These are phyloP conservation scores for Deilephila elpenor DNA, from an alignment of 2,888 invertebrate genomes.

Conservation along the genomic window DNA sequence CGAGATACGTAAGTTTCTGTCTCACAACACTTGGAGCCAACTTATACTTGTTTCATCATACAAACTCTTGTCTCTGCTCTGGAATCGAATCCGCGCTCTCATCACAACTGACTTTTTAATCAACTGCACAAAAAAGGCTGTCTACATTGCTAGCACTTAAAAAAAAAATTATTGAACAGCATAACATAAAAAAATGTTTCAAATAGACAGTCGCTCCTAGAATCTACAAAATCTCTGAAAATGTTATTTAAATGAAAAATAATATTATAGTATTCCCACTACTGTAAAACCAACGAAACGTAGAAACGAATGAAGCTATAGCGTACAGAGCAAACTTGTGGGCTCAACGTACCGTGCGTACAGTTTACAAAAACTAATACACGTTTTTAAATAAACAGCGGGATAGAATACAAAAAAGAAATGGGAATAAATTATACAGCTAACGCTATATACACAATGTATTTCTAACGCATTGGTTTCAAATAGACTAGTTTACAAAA, in stretches of 20 bases:
- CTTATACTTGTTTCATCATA: too few species aligned
- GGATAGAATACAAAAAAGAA: not conserved
- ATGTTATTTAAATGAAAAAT: not conserved
- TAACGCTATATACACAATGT: not conserved
- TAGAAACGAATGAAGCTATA: slow-evolving; percentile 2
- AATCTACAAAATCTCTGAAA: not conserved
- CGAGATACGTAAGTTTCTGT: too few species aligned
- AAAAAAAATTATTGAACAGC: too few species aligned
- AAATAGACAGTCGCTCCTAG: not conserved
- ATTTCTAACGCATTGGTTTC: too few species aligned
- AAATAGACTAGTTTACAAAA: too few species aligned
- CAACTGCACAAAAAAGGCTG: too few species aligned
- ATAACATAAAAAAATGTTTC: too few species aligned
- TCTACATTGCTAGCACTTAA: too few species aligned
- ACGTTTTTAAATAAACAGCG: slow-evolving; percentile 1
- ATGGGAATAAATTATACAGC: not conserved
- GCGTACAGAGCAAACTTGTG: slow-evolving; percentile 11
- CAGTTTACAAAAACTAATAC: slow-evolving; percentile 16
- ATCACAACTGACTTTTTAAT: too few species aligned
- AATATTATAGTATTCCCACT: not conserved
- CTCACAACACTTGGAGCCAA: too few species aligned
- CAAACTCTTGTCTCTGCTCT: too few species aligned
- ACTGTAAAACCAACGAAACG: slow-evolving; percentile 9
- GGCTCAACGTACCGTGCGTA: not conserved
- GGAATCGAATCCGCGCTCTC: too few species aligned